Conservation (phyloP, 53 echinoderm and acorn worm species). For the Paelopatides confundens region DNA sequence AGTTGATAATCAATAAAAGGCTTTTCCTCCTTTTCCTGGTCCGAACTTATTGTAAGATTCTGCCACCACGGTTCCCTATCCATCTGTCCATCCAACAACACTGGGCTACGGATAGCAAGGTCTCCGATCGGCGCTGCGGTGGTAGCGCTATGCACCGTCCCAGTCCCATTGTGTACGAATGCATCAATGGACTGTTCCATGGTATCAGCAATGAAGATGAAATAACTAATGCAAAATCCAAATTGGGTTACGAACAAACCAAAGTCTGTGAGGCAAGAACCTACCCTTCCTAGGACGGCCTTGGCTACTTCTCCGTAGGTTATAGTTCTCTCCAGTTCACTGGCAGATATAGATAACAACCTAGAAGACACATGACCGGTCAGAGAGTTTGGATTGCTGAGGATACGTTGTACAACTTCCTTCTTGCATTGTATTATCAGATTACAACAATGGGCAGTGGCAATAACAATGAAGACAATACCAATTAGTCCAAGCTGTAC, state of each 20-base stretch:
- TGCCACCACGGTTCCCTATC: constrained; percentile 4
- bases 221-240: constrained; percentile 85
- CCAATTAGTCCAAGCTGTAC: constrained; percentile 83
- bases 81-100: neutral
- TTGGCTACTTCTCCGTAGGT: constrained; percentile 82
- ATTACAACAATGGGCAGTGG: constrained; percentile 90
- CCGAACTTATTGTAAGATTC: neutral
- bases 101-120: neutral
- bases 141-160: neutral
- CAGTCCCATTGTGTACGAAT: constrained; percentile 7
- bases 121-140: neutral
- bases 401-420: constrained; percentile 62
- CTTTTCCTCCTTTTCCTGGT: neutral
- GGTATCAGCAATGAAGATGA: constrained; percentile 90
- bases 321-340: constrained; percentile 62
- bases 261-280: constrained; percentile 65
- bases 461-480: constrained; percentile 69
- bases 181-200: constrained; percentile 37
- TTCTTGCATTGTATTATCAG: constrained; percentile 93
- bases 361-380: neutral
- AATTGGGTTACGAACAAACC: constrained; percentile 85
- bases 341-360: neutral
- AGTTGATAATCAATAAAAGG: neutral
- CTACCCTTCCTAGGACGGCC: constrained; percentile 66
- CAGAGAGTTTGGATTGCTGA: constrained; percentile 43